Conservation (phyloP, 2,113 vertebrate species). For the Grallaria varia region DNA sequence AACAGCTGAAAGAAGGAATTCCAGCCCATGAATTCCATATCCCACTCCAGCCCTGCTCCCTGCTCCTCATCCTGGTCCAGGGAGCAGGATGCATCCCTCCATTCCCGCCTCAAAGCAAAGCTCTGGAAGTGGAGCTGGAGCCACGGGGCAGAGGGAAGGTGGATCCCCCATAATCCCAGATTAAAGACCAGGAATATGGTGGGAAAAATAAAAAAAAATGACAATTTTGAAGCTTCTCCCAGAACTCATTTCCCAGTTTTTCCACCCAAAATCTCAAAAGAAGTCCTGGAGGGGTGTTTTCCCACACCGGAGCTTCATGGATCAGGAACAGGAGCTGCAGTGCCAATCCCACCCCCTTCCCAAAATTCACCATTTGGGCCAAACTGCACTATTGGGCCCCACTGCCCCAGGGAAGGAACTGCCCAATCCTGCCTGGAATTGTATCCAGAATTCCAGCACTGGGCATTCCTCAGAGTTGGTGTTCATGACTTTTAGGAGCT, state of each 20-base stretch:
- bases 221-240: neutral
- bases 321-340: neutral
- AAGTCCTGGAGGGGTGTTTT: neutral
- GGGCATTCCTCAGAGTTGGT: neutral
- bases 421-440: rapidly evolving
- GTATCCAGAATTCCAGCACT: neutral
- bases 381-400: rapidly evolving
- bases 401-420: neutral
- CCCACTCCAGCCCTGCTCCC: neutral
- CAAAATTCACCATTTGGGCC: neutral
- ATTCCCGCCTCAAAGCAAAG: neutral
- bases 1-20: neutral
- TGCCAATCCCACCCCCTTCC: neutral
- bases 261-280: neutral
- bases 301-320: rapidly evolving
- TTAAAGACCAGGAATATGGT: neutral
- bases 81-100: neutral
- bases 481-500: neutral
- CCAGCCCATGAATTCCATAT: neutral
- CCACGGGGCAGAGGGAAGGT: neutral
- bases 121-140: neutral
- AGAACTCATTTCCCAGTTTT: neutral
- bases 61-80: neutral
- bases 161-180: neutral
- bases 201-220: neutral